Evolutionary conservation across 2,888 invertebrate species (phyloP), one percentile per base, ranked within the genome.

Genomic region (Drosophila greeni): DNA sequence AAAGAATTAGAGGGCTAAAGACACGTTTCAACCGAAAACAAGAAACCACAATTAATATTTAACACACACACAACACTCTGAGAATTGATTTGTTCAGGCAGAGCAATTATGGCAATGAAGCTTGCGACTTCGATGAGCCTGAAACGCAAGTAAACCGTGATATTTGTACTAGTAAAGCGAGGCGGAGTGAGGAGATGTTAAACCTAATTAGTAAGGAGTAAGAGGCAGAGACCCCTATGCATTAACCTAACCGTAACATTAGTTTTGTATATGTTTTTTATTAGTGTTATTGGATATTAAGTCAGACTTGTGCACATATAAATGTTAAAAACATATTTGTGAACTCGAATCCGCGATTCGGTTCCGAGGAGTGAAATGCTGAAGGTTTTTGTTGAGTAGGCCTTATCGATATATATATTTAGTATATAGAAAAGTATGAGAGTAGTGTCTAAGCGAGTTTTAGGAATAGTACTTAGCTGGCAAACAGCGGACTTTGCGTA

Each of bases 131-230:
- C 49, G 52, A 70, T 40, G 73, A 45, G 76, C 73, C 60, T 72
- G n/a, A 76, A 67, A 70, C 62, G 73, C 73, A 78, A 47, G 45
- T 31, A 47, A 83, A 80, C 80, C 87, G 86, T 86, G 86, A 86
- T 86, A 86, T 86, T 86, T 86, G 86, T 85, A 86, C 84, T 86
- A 86, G 86, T 86, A 84, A 84, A 71, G 76, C 69, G 76, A 72
- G 74, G 16, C 29, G 29, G 31, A 14, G 29, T 5, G 72, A 8
- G 59, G 45, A 59, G 45, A 60, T 59, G 59, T 59, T 71, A 57
- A 54, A 67, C 52, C 61, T 69, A 51, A 61, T 61, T 56, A 55
- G 70, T 55, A 61, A 66, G 58, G 39, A 59, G 53, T 36, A 37
- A 33, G 48, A 45, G 26, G 29, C 29, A 66, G 62, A 58, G 34